Evolutionary conservation across 2,797 vertebrate genomes (phyloP).

Genomic region (Phoeniculus purpureus): DNA sequence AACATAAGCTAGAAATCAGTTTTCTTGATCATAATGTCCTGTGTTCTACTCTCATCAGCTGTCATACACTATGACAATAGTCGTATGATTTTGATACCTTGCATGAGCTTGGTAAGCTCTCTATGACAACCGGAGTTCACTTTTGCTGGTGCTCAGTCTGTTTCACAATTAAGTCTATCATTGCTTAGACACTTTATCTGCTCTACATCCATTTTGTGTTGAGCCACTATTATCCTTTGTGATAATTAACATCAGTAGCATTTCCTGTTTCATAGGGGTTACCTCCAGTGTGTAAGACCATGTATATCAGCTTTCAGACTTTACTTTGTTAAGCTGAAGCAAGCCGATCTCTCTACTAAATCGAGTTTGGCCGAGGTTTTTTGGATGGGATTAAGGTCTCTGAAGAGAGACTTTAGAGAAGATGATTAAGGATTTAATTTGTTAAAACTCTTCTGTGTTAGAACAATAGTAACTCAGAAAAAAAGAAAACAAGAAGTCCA

Average conservation of each 20-base stretch:
- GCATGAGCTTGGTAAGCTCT: background rate
- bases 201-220: background rate
- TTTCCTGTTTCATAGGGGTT: background rate
- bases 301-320: background rate
- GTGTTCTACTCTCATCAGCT: background rate
- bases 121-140: background rate
- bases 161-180: background rate
- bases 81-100: background rate
- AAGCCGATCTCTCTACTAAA: background rate
- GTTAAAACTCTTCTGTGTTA: constrained; percentile 9
- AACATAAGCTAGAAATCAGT: background rate
- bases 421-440: constrained; percentile 10
- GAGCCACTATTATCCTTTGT: background rate
- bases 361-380: background rate
- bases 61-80: background rate
- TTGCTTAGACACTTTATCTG: background rate
- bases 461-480: background rate
- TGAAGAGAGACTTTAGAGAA: constrained; percentile 19
- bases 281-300: background rate
- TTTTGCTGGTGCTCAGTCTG: background rate
- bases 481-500: background rate
- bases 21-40: background rate
- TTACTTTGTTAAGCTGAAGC: background rate
- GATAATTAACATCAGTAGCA: background rate
- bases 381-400: constrained; percentile 18